A percentile compares a stretch with the other conserved stretches of the same genome.
These are phyloP conservation scores for Dendrocopos noguchii DNA, from an alignment of 2,113 vertebrate genomes.

Conservation along the genomic window DNA sequence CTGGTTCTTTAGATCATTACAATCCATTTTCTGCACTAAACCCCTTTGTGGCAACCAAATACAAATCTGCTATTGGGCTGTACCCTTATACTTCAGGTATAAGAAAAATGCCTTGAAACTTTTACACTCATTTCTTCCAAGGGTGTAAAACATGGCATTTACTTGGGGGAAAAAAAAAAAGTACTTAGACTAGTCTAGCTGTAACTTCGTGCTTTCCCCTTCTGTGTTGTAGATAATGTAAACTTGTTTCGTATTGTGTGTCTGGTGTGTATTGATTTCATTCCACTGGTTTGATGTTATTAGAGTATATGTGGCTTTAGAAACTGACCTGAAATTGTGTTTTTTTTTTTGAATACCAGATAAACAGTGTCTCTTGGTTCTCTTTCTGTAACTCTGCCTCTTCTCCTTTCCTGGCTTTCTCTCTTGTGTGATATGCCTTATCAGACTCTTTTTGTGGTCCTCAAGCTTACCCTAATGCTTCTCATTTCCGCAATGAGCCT, in stretches of 20 bases:
- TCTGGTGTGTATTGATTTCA: slow-evolving; percentile 7
- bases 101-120: slow-evolving; percentile 58
- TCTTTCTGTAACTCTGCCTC: slow-evolving; percentile 66
- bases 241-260: slow-evolving; percentile 14
- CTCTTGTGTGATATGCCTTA: slow-evolving; percentile 68
- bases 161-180: background rate
- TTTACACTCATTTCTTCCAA: slow-evolving; percentile 15
- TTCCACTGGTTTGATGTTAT: slow-evolving; percentile 22
- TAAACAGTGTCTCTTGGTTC: slow-evolving; percentile 20
- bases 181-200: background rate
- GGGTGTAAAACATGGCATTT: slow-evolving; percentile 65
- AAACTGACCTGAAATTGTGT: background rate
- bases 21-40: slow-evolving; percentile 89
- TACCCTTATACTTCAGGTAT: slow-evolving; percentile 88
- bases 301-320: slow-evolving; percentile 7
- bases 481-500: slow-evolving; percentile 84
- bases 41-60: slow-evolving; percentile 84
- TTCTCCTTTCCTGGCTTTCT: slow-evolving; percentile 59
- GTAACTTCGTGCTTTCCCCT: background rate
- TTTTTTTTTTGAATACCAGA: background rate
- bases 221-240: background rate
- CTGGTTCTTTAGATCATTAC: slow-evolving; percentile 88
- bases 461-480: slow-evolving; percentile 84
- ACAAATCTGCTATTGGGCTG: slow-evolving; percentile 86
- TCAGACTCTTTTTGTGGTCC: slow-evolving; percentile 90